Percentiles rank a stretch among this genome's conserved stretches.
These are phyloP conservation scores for Syngnathus rostellatus DNA, from an alignment of 2,797 vertebrate genomes.

Conservation along the genomic window DNA sequence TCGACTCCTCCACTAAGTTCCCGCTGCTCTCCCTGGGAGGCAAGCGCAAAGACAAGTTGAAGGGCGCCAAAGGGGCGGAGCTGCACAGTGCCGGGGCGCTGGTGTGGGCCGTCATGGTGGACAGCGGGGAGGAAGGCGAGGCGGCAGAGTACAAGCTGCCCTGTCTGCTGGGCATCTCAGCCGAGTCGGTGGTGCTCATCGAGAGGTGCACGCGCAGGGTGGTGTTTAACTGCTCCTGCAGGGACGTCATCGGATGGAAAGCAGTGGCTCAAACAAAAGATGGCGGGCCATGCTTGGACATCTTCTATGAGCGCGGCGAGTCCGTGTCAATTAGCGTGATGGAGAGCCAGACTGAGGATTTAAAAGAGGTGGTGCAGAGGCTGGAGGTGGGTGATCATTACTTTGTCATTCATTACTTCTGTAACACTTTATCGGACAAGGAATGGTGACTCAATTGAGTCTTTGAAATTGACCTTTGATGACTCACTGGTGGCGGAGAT, in stretches of 20 bases:
- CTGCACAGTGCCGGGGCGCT: slow-evolving; percentile 76
- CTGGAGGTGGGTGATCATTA: slow-evolving; percentile 73
- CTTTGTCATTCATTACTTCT: background rate
- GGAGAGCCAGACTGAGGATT: slow-evolving; percentile 73
- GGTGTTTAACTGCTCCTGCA: slow-evolving; percentile 84
- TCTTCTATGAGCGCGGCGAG: slow-evolving; percentile 83
- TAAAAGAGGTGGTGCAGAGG: slow-evolving; percentile 81
- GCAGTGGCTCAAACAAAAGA: slow-evolving; percentile 62
- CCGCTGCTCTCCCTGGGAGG: slow-evolving; percentile 77
- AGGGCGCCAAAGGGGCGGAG: slow-evolving; percentile 72
- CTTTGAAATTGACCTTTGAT: background rate
- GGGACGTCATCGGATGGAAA: slow-evolving; percentile 89
- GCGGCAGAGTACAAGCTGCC: slow-evolving; percentile 50
- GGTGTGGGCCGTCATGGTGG: slow-evolving; percentile 74
- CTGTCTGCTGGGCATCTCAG: slow-evolving; percentile 79
- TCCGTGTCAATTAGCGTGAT: slow-evolving; percentile 69
- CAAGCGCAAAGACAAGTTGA: slow-evolving; percentile 79
- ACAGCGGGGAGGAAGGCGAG: slow-evolving; percentile 38
- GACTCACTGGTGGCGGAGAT: background rate
- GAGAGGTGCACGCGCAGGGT: slow-evolving; percentile 70
- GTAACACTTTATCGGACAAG: background rate
- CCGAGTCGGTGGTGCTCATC: slow-evolving; percentile 80
- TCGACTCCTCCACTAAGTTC: slow-evolving; percentile 85
- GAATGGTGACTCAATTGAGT: background rate
- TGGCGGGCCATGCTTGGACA: slow-evolving; percentile 73